Percentiles rank a stretch among this genome's conserved stretches.
phyloP scores from a whole-genome alignment of 2,113 vertebrate species.

The Oryzias javanicus region DNA sequence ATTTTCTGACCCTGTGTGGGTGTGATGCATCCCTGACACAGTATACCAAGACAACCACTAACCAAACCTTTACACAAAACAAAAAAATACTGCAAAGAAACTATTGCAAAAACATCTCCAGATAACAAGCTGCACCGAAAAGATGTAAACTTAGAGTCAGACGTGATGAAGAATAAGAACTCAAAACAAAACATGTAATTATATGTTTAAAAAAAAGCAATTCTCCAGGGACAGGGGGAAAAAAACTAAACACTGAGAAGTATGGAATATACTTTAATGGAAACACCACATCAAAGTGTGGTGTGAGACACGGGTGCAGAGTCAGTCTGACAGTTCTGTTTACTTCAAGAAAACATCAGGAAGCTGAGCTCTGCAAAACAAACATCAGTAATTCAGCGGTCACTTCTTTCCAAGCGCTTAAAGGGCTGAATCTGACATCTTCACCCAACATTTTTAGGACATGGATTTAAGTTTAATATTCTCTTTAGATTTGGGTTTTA shows the following conservation, averaged over 20 bases:
- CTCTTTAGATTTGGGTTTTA: slow-evolving; percentile 15
- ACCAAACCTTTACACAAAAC: slow-evolving; percentile 36
- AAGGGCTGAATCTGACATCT: slow-evolving; percentile 1
- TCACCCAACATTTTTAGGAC: not conserved
- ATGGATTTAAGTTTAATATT: not conserved
- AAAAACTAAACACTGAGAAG: slow-evolving; percentile 35
- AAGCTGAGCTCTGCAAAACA: slow-evolving; percentile 47
- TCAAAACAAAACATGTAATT: slow-evolving; percentile 8
- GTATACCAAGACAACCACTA: slow-evolving; percentile 48
- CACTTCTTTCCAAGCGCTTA: slow-evolving; percentile 39
- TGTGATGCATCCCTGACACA: slow-evolving; percentile 61
- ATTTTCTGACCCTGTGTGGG: slow-evolving; percentile 63
- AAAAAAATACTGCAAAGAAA: slow-evolving; percentile 7
- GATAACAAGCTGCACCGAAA: slow-evolving; percentile 22
- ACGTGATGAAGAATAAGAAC: slow-evolving; percentile 20
- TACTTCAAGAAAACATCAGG: slow-evolving; percentile 40
- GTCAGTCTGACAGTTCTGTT: slow-evolving; percentile 34
- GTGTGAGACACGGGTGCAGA: slow-evolving; percentile 21
- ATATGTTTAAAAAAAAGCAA: slow-evolving; percentile 10
- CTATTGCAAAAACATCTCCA: slow-evolving; percentile 11
- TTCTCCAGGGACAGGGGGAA: slow-evolving; percentile 26
- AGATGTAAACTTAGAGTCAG: slow-evolving; percentile 15
- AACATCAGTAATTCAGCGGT: slow-evolving; percentile 35
- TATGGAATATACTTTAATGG: slow-evolving; percentile 43
- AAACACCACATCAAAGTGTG: slow-evolving; percentile 45